These are phyloP conservation scores for Philopotamus ludificatus DNA, from an alignment of 1,140 invertebrate genomes.

Conservation along the genomic window DNA sequence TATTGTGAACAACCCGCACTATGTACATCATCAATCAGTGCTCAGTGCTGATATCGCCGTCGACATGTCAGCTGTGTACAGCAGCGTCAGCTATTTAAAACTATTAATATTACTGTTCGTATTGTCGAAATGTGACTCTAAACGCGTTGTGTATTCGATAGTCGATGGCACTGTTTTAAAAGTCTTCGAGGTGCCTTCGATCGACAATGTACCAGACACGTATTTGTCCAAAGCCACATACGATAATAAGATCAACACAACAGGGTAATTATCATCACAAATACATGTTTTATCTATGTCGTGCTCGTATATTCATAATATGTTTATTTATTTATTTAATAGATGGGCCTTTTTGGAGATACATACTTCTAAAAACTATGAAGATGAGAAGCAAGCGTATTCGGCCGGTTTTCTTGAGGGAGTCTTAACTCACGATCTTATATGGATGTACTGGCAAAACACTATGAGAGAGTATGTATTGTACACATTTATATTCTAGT, in stretches of 20 bases:
- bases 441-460: conserved; percentile 65
- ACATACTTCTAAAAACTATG: conserved; percentile 49
- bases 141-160: conserved; percentile 6
- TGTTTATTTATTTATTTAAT: not conserved
- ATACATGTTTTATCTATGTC: not conserved
- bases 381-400: conserved; percentile 63
- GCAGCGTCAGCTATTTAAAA: not conserved
- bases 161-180: not conserved
- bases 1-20: no score
- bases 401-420: conserved; percentile 69
- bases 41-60: not conserved
- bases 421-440: conserved; percentile 59
- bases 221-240: conserved; percentile 26
- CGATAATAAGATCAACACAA: conserved; percentile 32
- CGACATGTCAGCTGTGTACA: not conserved
- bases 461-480: conserved; percentile 52
- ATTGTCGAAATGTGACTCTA: conserved; percentile 10
- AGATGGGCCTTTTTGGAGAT: conserved; percentile 64
- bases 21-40: no score
- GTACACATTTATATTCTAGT: not conserved
- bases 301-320: not conserved
- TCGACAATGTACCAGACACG: conserved; percentile 7
- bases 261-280: conserved; percentile 27
- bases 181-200: conserved; percentile 2
- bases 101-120: not conserved